Evolutionary conservation across 1,140 invertebrate species (phyloP), one percentile per base, ranked within the genome.

Genomic region (Scaptomyza pallida): DNA sequence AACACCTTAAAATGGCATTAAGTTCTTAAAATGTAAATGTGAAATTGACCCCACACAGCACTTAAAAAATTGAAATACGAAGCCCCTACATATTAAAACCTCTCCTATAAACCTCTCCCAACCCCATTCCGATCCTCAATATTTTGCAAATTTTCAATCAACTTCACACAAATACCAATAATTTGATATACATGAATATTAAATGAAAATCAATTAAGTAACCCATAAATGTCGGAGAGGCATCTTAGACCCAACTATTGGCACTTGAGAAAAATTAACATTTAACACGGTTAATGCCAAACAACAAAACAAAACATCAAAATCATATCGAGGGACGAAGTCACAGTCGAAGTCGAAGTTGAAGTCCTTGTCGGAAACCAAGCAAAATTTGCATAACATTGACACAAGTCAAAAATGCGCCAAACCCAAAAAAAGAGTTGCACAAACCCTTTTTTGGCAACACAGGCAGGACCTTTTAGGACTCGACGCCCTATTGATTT

Each of bases 261-360:
- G 54, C 83, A 86, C 81, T 86, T 86, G 71, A 88, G 52, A 26
- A 56, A 67, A 86, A 82, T 86, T 86, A 86, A 82, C 78, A 88
- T 89, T 88, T 89, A 78, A 68, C 82, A 88, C 82, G 82, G 78
- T 88, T 75, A 69, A 72, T 81, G 62, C 77, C 73, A 75, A 88
- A 86, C 81, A 81, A 82, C 74, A 86, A 72, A 81, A 82, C 74
- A 86, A 72, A 54, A 88, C 77, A 88, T 88, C 78, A 81, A 88
- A 75, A 67, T 72, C 45, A 71, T 81, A 88, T 86, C 77, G 75
- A 65, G 48, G 52, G 47, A 52, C 30, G 12, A 37, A 12, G n/a
- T n/a, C n/a, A n/a, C 15, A 44, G 59, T 55, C 51, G 17, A 23
- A 63, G 41, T 41, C 37, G 52, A 21, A 63, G 41, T 41, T 37